phyloP scores from a whole-genome alignment of 1,140 invertebrate genomes.

The Myzus persicae region DNA sequence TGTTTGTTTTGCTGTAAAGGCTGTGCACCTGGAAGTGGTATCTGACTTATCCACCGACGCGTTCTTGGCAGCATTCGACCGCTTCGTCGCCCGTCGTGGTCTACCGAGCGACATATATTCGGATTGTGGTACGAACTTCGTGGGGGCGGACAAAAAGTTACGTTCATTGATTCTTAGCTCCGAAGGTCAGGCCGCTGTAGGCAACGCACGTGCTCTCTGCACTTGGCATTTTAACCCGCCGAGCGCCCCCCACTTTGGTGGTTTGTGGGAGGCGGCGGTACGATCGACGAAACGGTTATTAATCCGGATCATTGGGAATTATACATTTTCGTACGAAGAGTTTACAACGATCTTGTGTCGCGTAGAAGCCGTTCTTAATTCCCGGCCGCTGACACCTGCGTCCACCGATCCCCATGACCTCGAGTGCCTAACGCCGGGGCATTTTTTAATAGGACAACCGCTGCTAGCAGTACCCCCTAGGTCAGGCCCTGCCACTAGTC shows the following conservation, averaged over 20 bases:
- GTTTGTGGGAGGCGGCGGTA: slow-evolving; percentile 62
- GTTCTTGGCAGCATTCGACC: too few relatives aligned
- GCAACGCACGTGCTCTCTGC: slow-evolving; percentile 34
- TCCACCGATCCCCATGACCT: slow-evolving; percentile 63
- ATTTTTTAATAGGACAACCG: slow-evolving; percentile 61
- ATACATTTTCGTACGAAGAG: slow-evolving; percentile 58
- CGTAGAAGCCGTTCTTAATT: slow-evolving; percentile 60
- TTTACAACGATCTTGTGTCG: background rate
- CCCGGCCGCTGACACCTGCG: slow-evolving; percentile 61
- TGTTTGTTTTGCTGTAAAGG: too few relatives aligned
- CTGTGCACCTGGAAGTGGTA: too few relatives aligned
- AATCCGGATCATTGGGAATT: background rate
- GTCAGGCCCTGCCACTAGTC: too few relatives aligned
- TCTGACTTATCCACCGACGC: too few relatives aligned
- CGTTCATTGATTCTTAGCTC: too few relatives aligned
- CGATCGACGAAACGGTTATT: slow-evolving; percentile 60
- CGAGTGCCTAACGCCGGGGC: slow-evolving; percentile 62
- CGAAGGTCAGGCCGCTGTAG: background rate
- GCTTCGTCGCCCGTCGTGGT: too few relatives aligned
- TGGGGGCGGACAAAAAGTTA: too few relatives aligned
- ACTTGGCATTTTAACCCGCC: slow-evolving; percentile 62
- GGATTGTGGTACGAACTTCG: too few relatives aligned
- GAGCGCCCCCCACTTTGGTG: slow-evolving; percentile 60
- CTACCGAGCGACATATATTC: too few relatives aligned
- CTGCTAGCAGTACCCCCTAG: too few relatives aligned